Evolutionary conservation across 2,888 invertebrate species (phyloP).

Genomic region (Odiellus spinosus): DNA sequence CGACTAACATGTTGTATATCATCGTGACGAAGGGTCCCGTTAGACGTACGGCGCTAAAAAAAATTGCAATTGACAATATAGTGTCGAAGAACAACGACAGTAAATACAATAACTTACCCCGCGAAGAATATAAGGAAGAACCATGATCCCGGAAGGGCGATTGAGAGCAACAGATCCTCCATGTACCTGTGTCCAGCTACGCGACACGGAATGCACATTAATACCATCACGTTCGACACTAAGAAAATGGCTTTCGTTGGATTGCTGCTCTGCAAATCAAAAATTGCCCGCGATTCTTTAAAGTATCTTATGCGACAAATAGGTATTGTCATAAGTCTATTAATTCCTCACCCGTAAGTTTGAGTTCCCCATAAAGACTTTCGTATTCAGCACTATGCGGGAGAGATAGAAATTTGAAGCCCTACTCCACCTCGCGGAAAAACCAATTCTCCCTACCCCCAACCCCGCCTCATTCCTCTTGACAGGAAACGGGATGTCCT

Average conservation of each 20-base stretch:
- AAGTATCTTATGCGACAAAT: no score
- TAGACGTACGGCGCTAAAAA: constrained; percentile 62
- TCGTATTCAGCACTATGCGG: no score
- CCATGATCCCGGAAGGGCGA: constrained; percentile 92
- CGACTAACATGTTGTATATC: constrained; percentile 98
- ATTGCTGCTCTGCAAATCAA: constrained; percentile 3
- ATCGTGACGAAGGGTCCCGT: constrained; percentile 98
- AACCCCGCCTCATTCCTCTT: no score
- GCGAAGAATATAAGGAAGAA: constrained; percentile 96
- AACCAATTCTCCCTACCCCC: no score
- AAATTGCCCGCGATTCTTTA: no score
- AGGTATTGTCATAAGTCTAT: no score
- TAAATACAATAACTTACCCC: constrained; percentile 68
- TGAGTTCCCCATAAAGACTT: no score
- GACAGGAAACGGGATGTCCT: no score
- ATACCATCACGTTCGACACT: constrained; percentile 69
- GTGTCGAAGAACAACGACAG: no score
- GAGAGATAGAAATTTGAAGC: no score
- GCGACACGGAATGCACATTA: constrained; percentile 77
- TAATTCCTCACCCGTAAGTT: no score
- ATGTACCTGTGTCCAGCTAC: constrained; percentile 51
- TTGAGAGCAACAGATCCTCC: constrained; percentile 79
- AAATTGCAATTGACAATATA: neutral
- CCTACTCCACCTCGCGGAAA: no score
- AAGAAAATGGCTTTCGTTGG: constrained; percentile 42